Conservation (phyloP, 2,888 invertebrate genomes). For the Drosophila fulvimacula region DNA sequence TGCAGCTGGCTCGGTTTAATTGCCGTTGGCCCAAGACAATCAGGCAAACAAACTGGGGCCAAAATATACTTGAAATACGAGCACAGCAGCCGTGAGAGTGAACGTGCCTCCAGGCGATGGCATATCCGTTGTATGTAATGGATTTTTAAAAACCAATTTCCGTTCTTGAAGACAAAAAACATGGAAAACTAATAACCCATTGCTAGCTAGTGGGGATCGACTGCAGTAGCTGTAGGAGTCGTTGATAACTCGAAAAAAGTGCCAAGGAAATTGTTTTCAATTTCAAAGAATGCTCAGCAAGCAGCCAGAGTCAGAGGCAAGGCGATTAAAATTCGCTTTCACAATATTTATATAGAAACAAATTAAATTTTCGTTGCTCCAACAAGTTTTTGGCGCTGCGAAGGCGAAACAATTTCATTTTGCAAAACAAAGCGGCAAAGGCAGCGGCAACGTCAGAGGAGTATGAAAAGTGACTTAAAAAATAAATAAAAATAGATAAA, state of each 20-base stretch:
- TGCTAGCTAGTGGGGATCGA: constrained; percentile 37
- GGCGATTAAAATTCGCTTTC: constrained; percentile 77
- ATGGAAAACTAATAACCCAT: constrained; percentile 77
- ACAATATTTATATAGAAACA: constrained; percentile 76
- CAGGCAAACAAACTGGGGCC: background rate
- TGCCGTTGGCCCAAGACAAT: constrained; percentile 36
- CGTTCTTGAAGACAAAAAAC: constrained; percentile 56
- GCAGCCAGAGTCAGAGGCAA: constrained; percentile 49
- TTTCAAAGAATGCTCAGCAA: constrained; percentile 67
- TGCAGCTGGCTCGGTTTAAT: constrained; percentile 57
- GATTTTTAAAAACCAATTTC: constrained; percentile 79
- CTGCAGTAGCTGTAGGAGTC: constrained; percentile 22
- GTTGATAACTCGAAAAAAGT: constrained; percentile 48
- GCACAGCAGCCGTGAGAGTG: constrained; percentile 29
- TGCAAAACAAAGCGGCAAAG: constrained; percentile 63
- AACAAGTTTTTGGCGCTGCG: constrained; percentile 54
- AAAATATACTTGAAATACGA: background rate
- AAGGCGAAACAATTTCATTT: constrained; percentile 74
- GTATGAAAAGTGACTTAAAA: constrained; percentile 23
- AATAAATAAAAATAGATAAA: constrained; percentile 49
- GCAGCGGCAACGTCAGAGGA: constrained; percentile 20
- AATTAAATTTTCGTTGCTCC: constrained; percentile 74
- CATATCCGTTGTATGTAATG: constrained; percentile 61
- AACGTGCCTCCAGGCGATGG: constrained; percentile 38
- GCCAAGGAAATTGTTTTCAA: constrained; percentile 77